Conservation (phyloP, 2,797 vertebrate species). For the Geotrypetes seraphini region DNA sequence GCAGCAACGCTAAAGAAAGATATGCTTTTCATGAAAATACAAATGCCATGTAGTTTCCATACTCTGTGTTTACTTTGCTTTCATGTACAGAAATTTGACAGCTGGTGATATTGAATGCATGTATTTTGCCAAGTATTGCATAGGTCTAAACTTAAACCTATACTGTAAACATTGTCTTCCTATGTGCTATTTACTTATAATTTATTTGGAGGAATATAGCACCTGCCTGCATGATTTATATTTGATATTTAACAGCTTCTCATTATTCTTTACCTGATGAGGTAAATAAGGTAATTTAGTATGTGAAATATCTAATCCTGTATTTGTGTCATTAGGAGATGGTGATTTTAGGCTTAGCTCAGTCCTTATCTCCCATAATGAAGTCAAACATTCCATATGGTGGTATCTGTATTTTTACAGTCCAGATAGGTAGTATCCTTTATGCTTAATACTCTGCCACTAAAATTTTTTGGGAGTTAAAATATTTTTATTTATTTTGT, state of each 20-base stretch:
- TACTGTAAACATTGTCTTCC: neutral
- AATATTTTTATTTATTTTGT: too few relatives aligned
- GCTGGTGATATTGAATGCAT: neutral
- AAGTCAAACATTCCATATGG: neutral
- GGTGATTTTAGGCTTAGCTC: neutral
- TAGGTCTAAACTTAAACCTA: neutral
- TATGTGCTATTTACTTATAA: neutral
- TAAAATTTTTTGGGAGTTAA: too few relatives aligned
- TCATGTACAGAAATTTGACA: slow-evolving; percentile 27
- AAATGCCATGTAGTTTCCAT: neutral
- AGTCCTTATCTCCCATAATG: neutral
- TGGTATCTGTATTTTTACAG: neutral
- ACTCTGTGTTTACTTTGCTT: neutral
- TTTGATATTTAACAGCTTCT: neutral
- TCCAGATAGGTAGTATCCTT: neutral
- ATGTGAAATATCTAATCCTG: neutral
- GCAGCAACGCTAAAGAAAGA: neutral
- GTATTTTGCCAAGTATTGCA: neutral
- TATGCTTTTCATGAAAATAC: neutral
- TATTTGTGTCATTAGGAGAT: neutral
- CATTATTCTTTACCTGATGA: neutral
- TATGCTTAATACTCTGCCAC: neutral
- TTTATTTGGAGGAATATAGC: neutral
- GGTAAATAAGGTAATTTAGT: neutral
- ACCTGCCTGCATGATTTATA: neutral